phyloP scores from a whole-genome alignment of 2,797 vertebrate genomes.

The Muraenolepis orangiensis region DNA sequence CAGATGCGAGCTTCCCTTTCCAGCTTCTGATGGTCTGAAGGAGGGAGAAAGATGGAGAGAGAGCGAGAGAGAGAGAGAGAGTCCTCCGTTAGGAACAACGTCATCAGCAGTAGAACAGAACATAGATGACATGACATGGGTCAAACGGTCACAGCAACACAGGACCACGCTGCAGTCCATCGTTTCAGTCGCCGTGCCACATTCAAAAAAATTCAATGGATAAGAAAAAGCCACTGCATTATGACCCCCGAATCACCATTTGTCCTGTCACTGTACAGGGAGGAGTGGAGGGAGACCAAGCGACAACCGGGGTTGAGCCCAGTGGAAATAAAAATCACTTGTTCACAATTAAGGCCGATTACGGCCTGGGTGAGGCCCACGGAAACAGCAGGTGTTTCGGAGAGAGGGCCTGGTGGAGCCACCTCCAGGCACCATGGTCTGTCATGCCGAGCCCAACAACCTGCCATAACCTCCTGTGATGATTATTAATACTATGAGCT shows the following conservation, averaged over 20 bases:
- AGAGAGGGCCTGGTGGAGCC: background rate
- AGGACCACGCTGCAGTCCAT: background rate
- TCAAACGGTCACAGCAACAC: background rate
- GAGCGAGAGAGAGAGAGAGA: too few relatives aligned
- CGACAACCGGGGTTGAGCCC: background rate
- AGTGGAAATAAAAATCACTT: background rate
- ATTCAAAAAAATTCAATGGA: background rate
- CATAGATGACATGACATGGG: background rate
- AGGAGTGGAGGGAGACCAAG: background rate
- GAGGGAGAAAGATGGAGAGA: background rate
- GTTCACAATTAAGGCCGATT: background rate
- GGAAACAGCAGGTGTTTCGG: background rate
- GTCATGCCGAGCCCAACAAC: conserved; percentile 12
- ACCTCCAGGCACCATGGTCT: background rate
- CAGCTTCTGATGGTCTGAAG: conserved; percentile 23
- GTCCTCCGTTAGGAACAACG: background rate
- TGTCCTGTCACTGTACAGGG: background rate
- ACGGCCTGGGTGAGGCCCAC: background rate
- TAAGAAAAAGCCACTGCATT: background rate
- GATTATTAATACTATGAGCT: background rate
- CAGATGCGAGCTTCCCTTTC: conserved; percentile 47
- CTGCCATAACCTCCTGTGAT: conserved; percentile 12
- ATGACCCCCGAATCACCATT: background rate
- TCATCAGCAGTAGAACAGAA: background rate
- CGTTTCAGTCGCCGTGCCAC: background rate